Evolutionary conservation across 35 echinoderm and acorn worm genomes (phyloP).

Genomic region (Heliocidaris tuberculata): DNA sequence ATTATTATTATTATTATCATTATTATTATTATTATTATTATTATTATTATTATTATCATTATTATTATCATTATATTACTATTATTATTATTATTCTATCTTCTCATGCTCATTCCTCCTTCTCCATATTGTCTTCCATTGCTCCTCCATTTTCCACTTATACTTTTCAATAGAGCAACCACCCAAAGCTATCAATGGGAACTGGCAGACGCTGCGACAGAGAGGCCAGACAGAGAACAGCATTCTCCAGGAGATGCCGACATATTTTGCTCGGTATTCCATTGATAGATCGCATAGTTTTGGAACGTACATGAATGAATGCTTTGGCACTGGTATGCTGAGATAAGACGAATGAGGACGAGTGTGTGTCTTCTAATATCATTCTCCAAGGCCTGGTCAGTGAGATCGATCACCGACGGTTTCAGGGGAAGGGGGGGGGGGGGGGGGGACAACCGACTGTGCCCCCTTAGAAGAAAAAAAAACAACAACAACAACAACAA

Average conservation of each 20-base stretch:
- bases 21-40: too few species aligned
- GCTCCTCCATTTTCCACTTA: not conserved
- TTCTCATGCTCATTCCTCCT: too few species aligned
- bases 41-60: too few species aligned
- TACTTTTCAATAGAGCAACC: not conserved
- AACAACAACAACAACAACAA: too few species aligned
- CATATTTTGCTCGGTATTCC: not conserved
- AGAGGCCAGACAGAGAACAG: not conserved
- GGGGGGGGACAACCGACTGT: too few species aligned
- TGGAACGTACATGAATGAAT: conserved; percentile 1
- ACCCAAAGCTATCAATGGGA: not conserved
- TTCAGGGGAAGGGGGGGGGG: too few species aligned
- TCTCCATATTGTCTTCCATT: not conserved
- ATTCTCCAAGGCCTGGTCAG: too few species aligned
- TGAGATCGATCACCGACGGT: too few species aligned
- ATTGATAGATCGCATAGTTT: conserved; percentile 13
- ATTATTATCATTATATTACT: too few species aligned
- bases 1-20: too few species aligned
- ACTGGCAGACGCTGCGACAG: not conserved
- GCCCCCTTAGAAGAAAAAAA: too few species aligned
- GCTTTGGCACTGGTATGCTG: not conserved
- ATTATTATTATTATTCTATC: too few species aligned
- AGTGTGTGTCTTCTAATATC: not conserved
- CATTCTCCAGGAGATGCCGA: not conserved
- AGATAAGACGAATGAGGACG: not conserved